A percentile compares a stretch with the other conserved stretches of the same genome.
Conservation (phyloP, 1,140 invertebrate species). For the Meloidogyne exigua region DNA sequence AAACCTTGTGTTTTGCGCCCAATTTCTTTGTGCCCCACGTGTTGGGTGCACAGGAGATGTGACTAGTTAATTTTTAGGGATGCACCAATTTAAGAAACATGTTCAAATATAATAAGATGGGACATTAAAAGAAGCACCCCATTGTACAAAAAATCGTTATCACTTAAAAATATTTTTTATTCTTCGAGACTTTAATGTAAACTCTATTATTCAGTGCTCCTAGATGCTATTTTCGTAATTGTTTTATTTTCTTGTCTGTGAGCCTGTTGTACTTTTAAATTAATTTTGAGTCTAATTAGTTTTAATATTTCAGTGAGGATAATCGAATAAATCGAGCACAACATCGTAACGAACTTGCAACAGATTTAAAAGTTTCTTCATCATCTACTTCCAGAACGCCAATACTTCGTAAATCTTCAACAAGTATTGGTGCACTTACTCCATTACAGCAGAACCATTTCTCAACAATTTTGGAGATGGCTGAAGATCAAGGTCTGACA, state of each 20-base stretch:
- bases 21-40: not conserved
- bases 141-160: too few relatives aligned
- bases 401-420: constrained; percentile 24
- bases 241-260: too few relatives aligned
- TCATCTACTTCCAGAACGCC: not conserved
- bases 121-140: too few relatives aligned
- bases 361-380: not conserved
- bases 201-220: too few relatives aligned
- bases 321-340: not conserved
- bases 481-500: constrained; percentile 25
- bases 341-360: not conserved
- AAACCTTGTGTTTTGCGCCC: too few relatives aligned
- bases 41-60: not conserved
- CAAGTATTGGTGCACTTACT: constrained; percentile 5
- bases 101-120: too few relatives aligned
- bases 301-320: not conserved
- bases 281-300: not conserved
- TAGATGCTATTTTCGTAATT: too few relatives aligned
- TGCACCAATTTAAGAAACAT: not conserved
- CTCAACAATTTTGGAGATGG: constrained; percentile 18
- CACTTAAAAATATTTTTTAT: too few relatives aligned
- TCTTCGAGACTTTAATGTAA: too few relatives aligned
- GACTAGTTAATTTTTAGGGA: not conserved
- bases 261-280: too few relatives aligned
- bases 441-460: constrained; percentile 18